Evolutionary conservation across 2,113 vertebrate genomes (phyloP), one percentile per base, ranked within the genome.

Genomic region (Rhadina sibilatrix): DNA sequence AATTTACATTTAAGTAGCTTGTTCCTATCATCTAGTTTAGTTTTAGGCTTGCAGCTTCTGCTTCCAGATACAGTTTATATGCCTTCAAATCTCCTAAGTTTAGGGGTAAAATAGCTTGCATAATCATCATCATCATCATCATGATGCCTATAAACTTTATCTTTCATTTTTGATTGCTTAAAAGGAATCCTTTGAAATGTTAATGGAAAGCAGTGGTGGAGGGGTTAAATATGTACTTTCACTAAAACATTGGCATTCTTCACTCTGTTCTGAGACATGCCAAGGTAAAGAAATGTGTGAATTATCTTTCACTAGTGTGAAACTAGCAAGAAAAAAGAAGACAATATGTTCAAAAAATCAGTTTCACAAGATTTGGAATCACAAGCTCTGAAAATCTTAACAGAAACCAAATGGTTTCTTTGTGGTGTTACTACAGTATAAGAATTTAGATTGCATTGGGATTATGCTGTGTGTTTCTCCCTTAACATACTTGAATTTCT

Each of bases 261-360:
- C 38, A 22, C 49, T 91, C 69, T 61, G 16, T 92, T 93, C 65
- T 82, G 69, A 88, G 80, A 78, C 49, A 53, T 84, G 89, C 86
- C 83, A 87, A 94, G 83, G 89, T 96, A 96, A 89, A 69, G 84
- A 89, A 96, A 95, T 84, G 91, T 94, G 91, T 93, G 89, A 96
- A 85, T 79, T 97, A 83, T 90, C 81, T 85, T 85, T 87, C 53
- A 50, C 70, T 91, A 63, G 84, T 93, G 84, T 95, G 91, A 94
- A 94, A 33, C 65, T 57, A 89, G 53, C 49, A 92, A 84, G 57
- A 74, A 91, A 78, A 90, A 81, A 71, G 54, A 75, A 91, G 74
- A 87, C 77, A 95, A 65, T 94, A 91, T 82, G 84, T 93, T 91
- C n/a, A 81, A 85, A 94, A 96, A 90, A 76, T 76, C 50, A 76